Base-by-base conservation (phyloP, 2,888 invertebrate species). In the Shargacucullia verbasci region DNA sequence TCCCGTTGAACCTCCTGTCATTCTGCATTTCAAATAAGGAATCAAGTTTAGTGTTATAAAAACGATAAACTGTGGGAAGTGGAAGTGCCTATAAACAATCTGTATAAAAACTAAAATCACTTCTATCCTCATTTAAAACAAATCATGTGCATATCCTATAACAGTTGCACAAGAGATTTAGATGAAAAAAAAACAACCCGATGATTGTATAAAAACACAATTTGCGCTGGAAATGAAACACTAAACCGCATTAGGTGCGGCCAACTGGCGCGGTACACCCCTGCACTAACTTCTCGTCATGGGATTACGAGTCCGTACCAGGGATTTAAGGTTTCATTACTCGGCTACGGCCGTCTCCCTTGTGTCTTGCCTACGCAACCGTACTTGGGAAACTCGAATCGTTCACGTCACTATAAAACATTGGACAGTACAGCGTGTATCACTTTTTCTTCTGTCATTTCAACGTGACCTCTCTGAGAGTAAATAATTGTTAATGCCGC, bases 261-360 rank as follows among this genome's bases (percentile, higher is more conserved):
- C 92, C 91, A 90, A 94, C 90, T 94, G 91, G 82, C 70, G 53
- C 40, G 68, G 45, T 55, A 29, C 90, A 88, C 91, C 88, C 91
- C 91, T 85, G 83, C 70, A 79, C 79, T 85, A 84, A 86, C 88
- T 87, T 88, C 88, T 90, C 91, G 91, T 87, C 90, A 87, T 86
- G 90, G 93, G 94, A 94, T 94, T 94, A 93, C 88, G 91, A 93
- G 86, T 90, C 84, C 87, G 89, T 86, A 91, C 92, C 89, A 92
- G 93, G 92, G 94, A 93, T 94, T 94, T 94, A 92, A 92, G 94
- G 93, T 94, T 93, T 94, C 93, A 93, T 92, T 94, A 92, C 91
- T 91, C 83, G 82, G 85, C 76, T 72, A 78, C 71, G 75, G 82
- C 78, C 79, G 76, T 76, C 72, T 65, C 80, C 83, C 79, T 76